Evolutionary conservation across 2,888 invertebrate genomes (phyloP).

Genomic region (Pterobdella sp.): DNA sequence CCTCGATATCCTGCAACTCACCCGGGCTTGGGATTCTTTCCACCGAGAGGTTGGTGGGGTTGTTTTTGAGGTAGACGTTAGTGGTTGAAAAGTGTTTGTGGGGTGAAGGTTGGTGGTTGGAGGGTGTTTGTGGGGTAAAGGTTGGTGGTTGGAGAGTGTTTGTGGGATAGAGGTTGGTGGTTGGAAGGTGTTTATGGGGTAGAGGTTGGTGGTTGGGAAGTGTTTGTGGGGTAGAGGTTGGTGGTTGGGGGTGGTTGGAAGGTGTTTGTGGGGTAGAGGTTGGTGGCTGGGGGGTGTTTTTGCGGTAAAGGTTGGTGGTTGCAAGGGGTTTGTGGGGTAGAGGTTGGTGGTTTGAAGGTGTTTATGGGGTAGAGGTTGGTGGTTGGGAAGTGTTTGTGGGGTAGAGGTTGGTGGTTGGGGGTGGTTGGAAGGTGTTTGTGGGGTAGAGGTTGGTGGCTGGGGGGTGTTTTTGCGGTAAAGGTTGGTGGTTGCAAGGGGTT

Average conservation of each 20-base stretch:
- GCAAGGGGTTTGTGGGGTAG: not conserved
- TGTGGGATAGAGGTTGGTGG: not conserved
- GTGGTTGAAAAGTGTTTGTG: not conserved
- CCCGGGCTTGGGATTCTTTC: conserved; percentile 31
- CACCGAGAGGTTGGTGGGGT: conserved; percentile 22
- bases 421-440: no score
- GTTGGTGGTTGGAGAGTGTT: not conserved
- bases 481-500: no score
- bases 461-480: no score
- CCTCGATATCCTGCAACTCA: conserved; percentile 27
- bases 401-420: no score
- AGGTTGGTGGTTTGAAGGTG: not conserved
- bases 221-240: not conserved
- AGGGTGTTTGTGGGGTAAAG: not conserved
- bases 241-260: not conserved
- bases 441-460: no score
- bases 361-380: no score
- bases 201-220: not conserved
- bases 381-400: no score
- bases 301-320: not conserved
- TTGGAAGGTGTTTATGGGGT: not conserved
- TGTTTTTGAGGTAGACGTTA: not conserved
- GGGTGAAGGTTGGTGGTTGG: not conserved
- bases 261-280: not conserved
- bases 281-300: not conserved